Evolutionary conservation across 2,113 vertebrate species (phyloP).

Genomic region (Eonycteris spelaea): DNA sequence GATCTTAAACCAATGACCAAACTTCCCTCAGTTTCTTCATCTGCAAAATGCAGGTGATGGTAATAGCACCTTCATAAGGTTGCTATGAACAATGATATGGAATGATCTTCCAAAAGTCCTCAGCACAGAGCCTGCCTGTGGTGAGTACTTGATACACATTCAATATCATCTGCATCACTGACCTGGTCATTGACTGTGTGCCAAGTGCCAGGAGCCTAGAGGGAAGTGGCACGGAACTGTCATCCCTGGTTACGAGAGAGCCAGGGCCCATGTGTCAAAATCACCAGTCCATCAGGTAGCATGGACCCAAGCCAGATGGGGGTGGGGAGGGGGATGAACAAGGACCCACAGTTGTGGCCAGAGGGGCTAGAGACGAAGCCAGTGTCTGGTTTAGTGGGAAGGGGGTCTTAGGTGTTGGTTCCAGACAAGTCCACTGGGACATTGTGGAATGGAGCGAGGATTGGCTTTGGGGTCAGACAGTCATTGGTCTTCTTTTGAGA

Average conservation of each 20-base stretch:
- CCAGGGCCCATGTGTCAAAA: not conserved
- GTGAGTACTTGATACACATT: not conserved
- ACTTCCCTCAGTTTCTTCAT: not conserved
- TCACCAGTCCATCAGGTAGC: not conserved
- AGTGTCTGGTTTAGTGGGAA: not conserved
- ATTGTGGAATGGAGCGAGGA: fast-evolving
- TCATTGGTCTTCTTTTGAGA: not conserved
- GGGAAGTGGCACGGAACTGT: not conserved
- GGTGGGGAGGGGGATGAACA: too few relatives aligned
- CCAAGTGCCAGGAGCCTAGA: not conserved
- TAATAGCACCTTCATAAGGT: fast-evolving
- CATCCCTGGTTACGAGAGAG: not conserved
- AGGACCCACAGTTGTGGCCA: not conserved
- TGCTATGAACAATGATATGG: fast-evolving
- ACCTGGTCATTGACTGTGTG: not conserved
- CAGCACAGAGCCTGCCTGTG: not conserved
- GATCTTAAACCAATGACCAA: not conserved
- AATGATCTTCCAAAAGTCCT: fast-evolving
- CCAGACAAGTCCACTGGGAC: not conserved
- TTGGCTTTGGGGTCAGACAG: not conserved
- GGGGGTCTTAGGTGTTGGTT: not conserved
- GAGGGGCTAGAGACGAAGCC: not conserved
- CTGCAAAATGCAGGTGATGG: not conserved
- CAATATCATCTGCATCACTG: not conserved
- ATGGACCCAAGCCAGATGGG: fast-evolving